Conservation (phyloP, 2,113 vertebrate species). For the Sebastes fasciatus region DNA sequence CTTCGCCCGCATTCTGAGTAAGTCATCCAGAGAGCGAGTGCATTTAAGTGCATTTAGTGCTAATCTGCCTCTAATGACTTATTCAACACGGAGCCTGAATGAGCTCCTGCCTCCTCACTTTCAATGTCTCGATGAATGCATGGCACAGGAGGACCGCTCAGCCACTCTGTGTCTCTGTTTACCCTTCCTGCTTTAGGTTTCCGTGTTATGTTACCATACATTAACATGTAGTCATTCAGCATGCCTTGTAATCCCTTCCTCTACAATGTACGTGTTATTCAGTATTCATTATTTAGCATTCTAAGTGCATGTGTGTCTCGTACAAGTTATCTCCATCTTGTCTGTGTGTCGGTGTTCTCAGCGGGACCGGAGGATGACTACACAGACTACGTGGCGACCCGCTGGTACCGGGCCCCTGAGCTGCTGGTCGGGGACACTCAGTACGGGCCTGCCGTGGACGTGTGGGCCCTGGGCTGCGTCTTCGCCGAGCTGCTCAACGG, state of each 20-base stretch:
- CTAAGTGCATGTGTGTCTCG: constrained; percentile 1
- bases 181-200: constrained; percentile 67
- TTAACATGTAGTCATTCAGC: constrained; percentile 67
- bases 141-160: constrained; percentile 21
- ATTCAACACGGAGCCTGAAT: constrained; percentile 66
- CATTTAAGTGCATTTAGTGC: constrained; percentile 68
- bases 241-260: constrained; percentile 73
- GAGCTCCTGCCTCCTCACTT: constrained; percentile 67
- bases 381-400: constrained; percentile 96
- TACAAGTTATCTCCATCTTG: constrained; percentile 14
- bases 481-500: constrained; percentile 93
- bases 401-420: constrained; percentile 96
- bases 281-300: constrained; percentile 54
- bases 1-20: constrained; percentile 96
- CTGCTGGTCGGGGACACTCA: constrained; percentile 96
- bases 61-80: constrained; percentile 66
- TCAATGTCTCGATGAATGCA: constrained; percentile 54
- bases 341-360: constrained; percentile 66
- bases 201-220: constrained; percentile 74
- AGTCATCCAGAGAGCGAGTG: constrained; percentile 66
- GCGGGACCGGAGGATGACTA: constrained; percentile 94
- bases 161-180: constrained; percentile 73
- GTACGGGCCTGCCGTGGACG: constrained; percentile 93
- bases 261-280: constrained; percentile 53
- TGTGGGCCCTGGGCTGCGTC: constrained; percentile 97